Evolutionary conservation across 2,113 vertebrate species (phyloP).

Genomic region (Microtus ochrogaster): DNA sequence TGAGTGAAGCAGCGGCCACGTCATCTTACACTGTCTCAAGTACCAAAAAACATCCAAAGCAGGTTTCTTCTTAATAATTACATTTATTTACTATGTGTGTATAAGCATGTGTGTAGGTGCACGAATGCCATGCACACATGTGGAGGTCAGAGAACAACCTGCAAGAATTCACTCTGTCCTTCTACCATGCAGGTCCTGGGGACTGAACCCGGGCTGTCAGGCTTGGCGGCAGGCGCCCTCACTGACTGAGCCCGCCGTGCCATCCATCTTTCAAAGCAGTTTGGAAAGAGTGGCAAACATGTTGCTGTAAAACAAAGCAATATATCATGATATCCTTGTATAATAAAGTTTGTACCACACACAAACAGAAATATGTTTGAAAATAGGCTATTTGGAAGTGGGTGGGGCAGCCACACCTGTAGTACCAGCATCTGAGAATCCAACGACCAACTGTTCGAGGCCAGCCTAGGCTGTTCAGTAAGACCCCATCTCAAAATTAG

Average conservation of each 20-base stretch:
- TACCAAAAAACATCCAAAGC: slow-evolving; percentile 58
- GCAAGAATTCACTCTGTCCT: not conserved
- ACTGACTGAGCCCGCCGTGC: not conserved
- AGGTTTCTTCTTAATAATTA: not conserved
- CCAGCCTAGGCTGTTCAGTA: not conserved
- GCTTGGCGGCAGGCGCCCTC: not conserved
- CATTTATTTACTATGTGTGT: not conserved
- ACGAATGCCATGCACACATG: not conserved
- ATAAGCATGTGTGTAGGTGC: not conserved
- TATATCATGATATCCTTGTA: slow-evolving; percentile 39
- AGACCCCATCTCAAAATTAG: not conserved
- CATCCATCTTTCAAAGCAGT: not conserved
- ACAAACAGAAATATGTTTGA: slow-evolving; percentile 44
- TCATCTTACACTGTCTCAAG: slow-evolving; percentile 66
- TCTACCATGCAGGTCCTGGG: not conserved
- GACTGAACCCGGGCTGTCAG: not conserved
- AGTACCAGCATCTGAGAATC: not conserved
- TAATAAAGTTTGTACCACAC: slow-evolving; percentile 52
- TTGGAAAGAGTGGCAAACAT: slow-evolving; percentile 16
- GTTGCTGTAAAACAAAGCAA: slow-evolving; percentile 59
- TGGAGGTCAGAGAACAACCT: not conserved
- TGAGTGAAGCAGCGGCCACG: slow-evolving; percentile 41
- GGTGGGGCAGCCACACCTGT: not conserved
- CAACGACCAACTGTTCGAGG: too few relatives aligned
- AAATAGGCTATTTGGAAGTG: not conserved